Evolutionary conservation across 2,888 invertebrate genomes (phyloP), one percentile per base, ranked within the genome.

Genomic region (Callyntrura sp.): DNA sequence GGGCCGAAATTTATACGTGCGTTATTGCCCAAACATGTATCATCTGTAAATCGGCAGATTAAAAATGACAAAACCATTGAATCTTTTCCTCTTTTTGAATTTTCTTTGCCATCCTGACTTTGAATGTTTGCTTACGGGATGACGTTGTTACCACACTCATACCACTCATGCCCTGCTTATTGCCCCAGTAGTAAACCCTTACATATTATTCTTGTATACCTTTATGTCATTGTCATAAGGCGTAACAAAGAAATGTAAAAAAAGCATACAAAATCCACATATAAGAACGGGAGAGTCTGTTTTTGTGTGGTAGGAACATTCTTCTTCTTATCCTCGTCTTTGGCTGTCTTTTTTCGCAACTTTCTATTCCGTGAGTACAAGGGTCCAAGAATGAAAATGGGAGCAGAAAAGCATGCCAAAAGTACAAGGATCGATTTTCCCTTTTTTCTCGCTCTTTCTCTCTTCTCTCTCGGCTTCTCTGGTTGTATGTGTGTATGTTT

Each of bases 381-480:
- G 55, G 78, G 78, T 28, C 14, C 57, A 57, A 57, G 57, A 57
- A 55, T 35, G 78, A 78, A 78, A 78, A 78, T 57, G 78, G 57
- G 78, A 78, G 20, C 78, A 78, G 78, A 55, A 78, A 78, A 86
- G 68, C 79, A 79, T 76, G 62, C 76, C 85, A 81, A 87, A 81
- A 81, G 78, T 43, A 65, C 68, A 65, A 78, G 86, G 79, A 87
- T 87, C 87, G 87, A 87, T 87, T 87, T 87, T 84, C 51, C 51
- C 51, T 78, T 57, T 78, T 57, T 55, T 76, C 17, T 70, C 35
- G 2, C 35, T 43, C 35, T 70, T 43, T 70, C 45, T 70, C 35
- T 35, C 35, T 76, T 73, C 73, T 28, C n/a, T n/a, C n/a, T n/a
- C n/a, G n/a, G 20, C 28, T 68, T 35, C 78, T 57, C 45, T 20